phyloP scores from a whole-genome alignment of 1,140 invertebrate genomes.

The Aphelenchoides fujianensis region DNA sequence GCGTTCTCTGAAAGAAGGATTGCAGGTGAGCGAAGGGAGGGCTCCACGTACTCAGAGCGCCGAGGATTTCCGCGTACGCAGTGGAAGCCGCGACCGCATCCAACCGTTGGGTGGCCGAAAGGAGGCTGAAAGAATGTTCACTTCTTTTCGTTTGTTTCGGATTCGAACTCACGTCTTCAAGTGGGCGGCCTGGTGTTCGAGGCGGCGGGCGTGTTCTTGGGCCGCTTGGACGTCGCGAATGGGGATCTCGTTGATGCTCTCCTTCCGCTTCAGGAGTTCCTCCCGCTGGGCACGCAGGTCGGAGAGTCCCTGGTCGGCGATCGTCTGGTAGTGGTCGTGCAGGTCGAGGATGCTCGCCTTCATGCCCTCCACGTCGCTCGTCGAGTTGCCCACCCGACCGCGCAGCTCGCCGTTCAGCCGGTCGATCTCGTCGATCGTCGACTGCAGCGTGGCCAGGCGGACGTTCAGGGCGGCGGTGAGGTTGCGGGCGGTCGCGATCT shows the following conservation, averaged over 20 bases:
- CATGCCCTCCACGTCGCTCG: slow-evolving; percentile 33
- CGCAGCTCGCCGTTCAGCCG: slow-evolving; percentile 30
- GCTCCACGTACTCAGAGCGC: no score
- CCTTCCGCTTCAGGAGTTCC: slow-evolving; percentile 9
- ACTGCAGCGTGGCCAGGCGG: slow-evolving; percentile 35
- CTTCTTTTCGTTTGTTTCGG: no score
- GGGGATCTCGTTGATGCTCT: slow-evolving; percentile 34
- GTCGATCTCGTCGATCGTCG: slow-evolving; percentile 41
- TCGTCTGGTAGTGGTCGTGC: slow-evolving; percentile 41
- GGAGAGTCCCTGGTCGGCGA: slow-evolving; percentile 34
- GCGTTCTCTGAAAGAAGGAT: no score
- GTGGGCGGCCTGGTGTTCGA: slow-evolving; percentile 36
- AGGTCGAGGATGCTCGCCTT: slow-evolving; percentile 38
- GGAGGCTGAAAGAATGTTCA: not conserved
- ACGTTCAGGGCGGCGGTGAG: slow-evolving; percentile 33
- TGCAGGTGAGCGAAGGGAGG: no score
- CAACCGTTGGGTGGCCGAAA: slow-evolving; percentile 35
- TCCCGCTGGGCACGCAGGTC: slow-evolving; percentile 27
- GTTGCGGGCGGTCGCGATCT: slow-evolving; percentile 37
- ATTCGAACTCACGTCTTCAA: slow-evolving; percentile 35
- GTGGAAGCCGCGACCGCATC: slow-evolving; percentile 55
- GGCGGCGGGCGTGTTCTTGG: slow-evolving; percentile 43
- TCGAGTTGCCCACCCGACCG: slow-evolving; percentile 39
- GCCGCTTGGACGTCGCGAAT: slow-evolving; percentile 39
- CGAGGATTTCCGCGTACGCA: slow-evolving; percentile 56